These are phyloP conservation scores for Candidula unifasciata DNA, from an alignment of 2,888 invertebrate genomes.

Conservation along the genomic window DNA sequence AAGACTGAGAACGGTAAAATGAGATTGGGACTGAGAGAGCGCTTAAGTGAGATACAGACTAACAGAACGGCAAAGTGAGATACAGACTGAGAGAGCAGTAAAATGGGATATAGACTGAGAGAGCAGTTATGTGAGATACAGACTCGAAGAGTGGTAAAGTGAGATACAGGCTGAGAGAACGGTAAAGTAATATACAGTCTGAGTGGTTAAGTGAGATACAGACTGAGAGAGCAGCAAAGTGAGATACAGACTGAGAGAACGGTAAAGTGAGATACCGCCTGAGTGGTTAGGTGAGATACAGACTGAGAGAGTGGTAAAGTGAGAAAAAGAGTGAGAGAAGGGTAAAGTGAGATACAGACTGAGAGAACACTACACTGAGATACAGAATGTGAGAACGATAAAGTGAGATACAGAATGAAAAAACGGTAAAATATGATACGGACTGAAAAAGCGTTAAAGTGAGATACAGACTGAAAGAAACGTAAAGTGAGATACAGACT, in stretches of 20 bases:
- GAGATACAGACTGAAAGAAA: background rate
- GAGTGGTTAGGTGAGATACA: too few species aligned
- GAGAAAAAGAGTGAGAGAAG: background rate
- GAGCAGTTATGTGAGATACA: too few species aligned
- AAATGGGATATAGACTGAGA: too few species aligned
- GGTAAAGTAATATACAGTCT: background rate
- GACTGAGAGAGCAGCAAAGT: background rate
- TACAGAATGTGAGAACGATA: background rate
- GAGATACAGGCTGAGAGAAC: too few species aligned
- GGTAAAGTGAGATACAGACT: background rate
- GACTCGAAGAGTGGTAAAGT: too few species aligned
- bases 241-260: background rate
- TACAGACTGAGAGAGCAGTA: too few species aligned
- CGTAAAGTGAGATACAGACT: background rate
- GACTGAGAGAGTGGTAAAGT: background rate
- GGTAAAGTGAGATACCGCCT: background rate
- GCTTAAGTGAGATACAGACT: background rate
- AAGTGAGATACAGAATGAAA: slow-evolving; percentile 7
- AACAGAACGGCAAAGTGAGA: background rate
- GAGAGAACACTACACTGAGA: too few species aligned
- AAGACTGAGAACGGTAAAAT: too few species aligned
- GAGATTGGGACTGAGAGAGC: too few species aligned
- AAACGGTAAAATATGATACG: slow-evolving; percentile 8
- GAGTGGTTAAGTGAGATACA: background rate
- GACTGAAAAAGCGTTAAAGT: background rate